phyloP scores from a whole-genome alignment of 1,140 invertebrate species.

The Oppia nitens region DNA sequence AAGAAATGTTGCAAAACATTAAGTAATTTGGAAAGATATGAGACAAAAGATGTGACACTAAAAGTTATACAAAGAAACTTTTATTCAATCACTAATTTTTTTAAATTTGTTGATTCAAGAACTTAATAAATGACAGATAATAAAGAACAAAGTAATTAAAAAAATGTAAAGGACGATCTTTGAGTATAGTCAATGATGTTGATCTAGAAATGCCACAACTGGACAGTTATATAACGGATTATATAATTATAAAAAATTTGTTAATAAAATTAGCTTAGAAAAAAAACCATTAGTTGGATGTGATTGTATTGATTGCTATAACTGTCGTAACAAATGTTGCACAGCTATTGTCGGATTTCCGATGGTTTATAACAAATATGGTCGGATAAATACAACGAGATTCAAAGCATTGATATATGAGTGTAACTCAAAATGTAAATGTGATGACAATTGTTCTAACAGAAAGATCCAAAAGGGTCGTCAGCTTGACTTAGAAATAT shows the following conservation, averaged over 20 bases:
- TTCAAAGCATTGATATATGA: neutral
- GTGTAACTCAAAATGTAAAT: neutral
- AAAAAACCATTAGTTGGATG: neutral
- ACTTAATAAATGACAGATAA: neutral
- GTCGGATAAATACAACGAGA: neutral
- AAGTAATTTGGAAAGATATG: neutral
- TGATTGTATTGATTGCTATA: neutral
- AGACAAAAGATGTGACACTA: neutral
- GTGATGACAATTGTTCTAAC: neutral
- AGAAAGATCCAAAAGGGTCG: neutral
- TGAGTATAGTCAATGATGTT: neutral
- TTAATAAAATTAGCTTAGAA: neutral
- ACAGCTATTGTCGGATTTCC: neutral
- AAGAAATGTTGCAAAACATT: neutral
- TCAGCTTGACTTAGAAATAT: neutral
- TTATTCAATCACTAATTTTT: neutral
- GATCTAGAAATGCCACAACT: neutral
- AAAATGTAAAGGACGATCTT: neutral
- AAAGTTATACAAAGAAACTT: neutral
- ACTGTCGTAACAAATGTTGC: neutral
- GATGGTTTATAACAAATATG: neutral
- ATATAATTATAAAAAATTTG: neutral
- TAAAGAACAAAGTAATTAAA: neutral
- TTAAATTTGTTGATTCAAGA: neutral
- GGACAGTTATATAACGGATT: neutral